A percentile compares a stretch with the other conserved stretches of the same genome.
phyloP scores from a whole-genome alignment of 1,140 invertebrate genomes.

The Aphis craccivora region DNA sequence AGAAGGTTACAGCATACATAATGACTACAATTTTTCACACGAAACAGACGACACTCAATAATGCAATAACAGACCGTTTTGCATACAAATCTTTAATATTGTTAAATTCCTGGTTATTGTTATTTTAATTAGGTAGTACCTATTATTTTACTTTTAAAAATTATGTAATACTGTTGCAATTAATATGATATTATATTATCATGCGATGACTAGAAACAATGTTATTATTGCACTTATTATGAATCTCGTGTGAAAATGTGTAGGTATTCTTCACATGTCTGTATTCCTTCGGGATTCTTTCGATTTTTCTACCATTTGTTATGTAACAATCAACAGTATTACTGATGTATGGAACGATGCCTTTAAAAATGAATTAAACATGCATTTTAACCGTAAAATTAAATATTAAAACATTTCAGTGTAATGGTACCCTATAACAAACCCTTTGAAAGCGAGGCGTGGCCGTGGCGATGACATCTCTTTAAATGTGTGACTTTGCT shows the following conservation, averaged over 20 bases:
- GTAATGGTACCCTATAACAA: neutral
- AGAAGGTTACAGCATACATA: neutral
- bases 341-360: neutral
- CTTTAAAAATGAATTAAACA: neutral
- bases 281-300: neutral
- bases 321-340: neutral
- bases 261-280: neutral
- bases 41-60: neutral
- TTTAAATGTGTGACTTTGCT: neutral
- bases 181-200: neutral
- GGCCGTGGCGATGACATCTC: neutral
- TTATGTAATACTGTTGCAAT: neutral
- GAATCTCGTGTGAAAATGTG: neutral
- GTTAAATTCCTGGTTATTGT: neutral
- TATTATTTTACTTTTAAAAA: neutral
- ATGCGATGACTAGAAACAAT: neutral
- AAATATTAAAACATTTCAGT: neutral
- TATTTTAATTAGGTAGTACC: neutral
- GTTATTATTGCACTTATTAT: neutral
- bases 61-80: neutral
- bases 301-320: neutral
- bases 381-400: neutral
- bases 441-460: neutral
- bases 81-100: neutral
- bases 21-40: neutral